Evolutionary conservation across 2,113 vertebrate species (phyloP).

Genomic region (Catagonus wagneri): DNA sequence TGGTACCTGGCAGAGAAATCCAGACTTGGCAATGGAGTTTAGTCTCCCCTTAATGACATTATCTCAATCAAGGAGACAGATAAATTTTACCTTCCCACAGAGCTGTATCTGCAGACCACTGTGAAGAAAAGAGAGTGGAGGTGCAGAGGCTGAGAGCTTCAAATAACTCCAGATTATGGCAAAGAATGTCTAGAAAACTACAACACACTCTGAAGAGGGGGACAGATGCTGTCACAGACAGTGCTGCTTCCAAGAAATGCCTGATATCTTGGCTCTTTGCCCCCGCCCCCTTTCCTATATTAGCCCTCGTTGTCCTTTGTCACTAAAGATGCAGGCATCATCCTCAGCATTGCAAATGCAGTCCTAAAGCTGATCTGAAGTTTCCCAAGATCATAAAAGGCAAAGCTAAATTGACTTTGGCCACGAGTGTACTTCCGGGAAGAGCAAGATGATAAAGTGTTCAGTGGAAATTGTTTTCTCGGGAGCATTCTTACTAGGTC

Average conservation of each 20-base stretch:
- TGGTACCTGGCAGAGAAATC: slow-evolving; percentile 81
- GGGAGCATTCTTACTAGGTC: background rate
- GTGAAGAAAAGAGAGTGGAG: slow-evolving; percentile 18
- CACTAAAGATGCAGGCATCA: background rate
- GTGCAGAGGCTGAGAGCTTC: slow-evolving; percentile 10
- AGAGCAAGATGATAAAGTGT: background rate
- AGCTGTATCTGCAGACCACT: slow-evolving; percentile 69
- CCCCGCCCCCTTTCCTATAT: background rate
- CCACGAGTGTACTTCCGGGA: background rate
- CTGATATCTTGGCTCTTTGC: background rate
- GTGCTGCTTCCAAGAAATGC: background rate
- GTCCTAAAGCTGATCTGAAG: background rate
- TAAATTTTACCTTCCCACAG: slow-evolving; percentile 74
- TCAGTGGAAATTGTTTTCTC: background rate
- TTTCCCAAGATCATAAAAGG: background rate
- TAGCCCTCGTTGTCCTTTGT: background rate
- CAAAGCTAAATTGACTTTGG: background rate
- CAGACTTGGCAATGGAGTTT: slow-evolving; percentile 81
- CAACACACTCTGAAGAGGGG: slow-evolving; percentile 26
- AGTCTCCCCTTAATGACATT: slow-evolving; percentile 86
- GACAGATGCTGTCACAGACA: background rate
- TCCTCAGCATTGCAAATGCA: background rate
- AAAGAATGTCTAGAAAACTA: slow-evolving; percentile 51
- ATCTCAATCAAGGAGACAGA: slow-evolving; percentile 85
- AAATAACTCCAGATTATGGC: slow-evolving; percentile 51